Evolutionary conservation across 2,797 vertebrate genomes (phyloP).

Genomic region (Chloroceryle amazona): DNA sequence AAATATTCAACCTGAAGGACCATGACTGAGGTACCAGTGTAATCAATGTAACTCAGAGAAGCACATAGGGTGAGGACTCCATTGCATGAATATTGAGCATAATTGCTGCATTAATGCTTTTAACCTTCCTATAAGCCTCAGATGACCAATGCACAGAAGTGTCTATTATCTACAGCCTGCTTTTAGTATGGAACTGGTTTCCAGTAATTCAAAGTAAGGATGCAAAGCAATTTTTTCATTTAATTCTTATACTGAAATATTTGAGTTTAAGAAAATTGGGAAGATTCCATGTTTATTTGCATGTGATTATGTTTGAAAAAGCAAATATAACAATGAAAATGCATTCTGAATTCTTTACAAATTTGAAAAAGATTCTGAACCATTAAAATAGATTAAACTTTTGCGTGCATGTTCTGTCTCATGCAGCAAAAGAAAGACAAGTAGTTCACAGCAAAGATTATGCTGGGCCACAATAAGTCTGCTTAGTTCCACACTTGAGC

Average conservation of each 20-base stretch:
- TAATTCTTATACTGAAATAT: neutral
- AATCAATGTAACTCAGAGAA: neutral
- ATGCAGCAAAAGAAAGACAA: neutral
- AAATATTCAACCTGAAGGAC: neutral
- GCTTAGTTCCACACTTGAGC: neutral
- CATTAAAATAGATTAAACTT: neutral
- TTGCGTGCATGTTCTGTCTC: neutral
- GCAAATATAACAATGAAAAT: neutral
- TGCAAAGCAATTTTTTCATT: neutral
- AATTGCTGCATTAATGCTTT: neutral
- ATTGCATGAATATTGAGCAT: neutral
- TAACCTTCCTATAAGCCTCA: neutral
- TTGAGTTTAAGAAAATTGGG: neutral
- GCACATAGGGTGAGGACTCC: rapidly evolving
- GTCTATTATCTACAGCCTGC: neutral
- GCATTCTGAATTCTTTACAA: neutral
- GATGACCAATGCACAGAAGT: neutral
- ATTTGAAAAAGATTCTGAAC: neutral
- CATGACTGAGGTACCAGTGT: neutral
- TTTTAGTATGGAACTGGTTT: neutral
- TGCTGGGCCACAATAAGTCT: neutral
- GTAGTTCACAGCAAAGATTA: neutral
- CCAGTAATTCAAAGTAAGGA: neutral
- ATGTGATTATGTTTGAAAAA: neutral
- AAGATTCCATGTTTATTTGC: neutral